phyloP scores from a whole-genome alignment of 2,797 vertebrate genomes.

The Okamejei kenojei region DNA sequence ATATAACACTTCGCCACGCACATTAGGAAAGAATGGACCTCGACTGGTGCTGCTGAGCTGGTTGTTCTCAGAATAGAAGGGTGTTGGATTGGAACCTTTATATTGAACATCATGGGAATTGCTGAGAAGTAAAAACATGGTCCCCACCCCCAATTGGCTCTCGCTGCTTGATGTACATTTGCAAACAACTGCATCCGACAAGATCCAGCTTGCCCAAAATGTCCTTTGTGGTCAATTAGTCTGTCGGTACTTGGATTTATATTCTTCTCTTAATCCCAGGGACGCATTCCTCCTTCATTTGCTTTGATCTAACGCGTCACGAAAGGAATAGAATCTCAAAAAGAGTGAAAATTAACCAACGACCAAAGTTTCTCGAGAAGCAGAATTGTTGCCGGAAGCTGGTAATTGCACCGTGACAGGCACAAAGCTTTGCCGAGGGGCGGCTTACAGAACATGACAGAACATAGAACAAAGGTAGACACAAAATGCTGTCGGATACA shows the following conservation, averaged over 20 bases:
- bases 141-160: background rate
- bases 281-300: background rate
- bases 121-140: background rate
- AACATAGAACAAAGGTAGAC: too few relatives aligned
- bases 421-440: background rate
- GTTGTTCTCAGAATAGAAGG: background rate
- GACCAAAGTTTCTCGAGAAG: background rate
- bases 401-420: background rate
- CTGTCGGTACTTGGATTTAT: background rate
- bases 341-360: background rate
- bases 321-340: background rate
- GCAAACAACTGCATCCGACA: background rate
- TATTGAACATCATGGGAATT: background rate
- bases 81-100: background rate
- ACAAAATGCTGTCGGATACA: too few relatives aligned
- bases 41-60: background rate
- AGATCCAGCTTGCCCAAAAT: background rate
- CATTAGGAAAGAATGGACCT: background rate
- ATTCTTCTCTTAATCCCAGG: background rate
- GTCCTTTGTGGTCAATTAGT: background rate
- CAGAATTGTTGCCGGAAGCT: background rate
- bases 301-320: background rate
- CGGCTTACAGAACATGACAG: too few relatives aligned
- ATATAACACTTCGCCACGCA: background rate
- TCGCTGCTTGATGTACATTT: background rate